phyloP scores from a whole-genome alignment of 2,113 vertebrate species.

The Strigops habroptila region DNA sequence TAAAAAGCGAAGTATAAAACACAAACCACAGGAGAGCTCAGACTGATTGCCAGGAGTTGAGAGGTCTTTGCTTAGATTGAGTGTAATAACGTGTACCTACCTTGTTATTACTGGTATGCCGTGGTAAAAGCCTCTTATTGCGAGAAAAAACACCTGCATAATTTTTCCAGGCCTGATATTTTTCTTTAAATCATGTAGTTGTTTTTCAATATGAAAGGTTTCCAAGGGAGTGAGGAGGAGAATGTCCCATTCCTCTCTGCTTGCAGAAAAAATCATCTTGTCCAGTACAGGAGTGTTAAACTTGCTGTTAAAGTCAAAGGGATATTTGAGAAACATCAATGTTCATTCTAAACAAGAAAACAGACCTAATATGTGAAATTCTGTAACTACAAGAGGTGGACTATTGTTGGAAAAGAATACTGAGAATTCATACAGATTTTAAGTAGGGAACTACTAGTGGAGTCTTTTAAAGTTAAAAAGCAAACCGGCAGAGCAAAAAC shows the following conservation, averaged over 20 bases:
- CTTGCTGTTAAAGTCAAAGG: background rate
- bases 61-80: background rate
- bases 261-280: background rate
- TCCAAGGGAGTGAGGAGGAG: background rate
- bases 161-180: background rate
- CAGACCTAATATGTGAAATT: background rate
- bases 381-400: background rate
- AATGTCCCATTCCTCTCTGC: background rate
- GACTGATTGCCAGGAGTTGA: background rate
- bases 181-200: background rate
- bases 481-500: background rate
- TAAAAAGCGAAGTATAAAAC: background rate
- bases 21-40: background rate
- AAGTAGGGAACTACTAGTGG: background rate
- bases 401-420: background rate
- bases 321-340: background rate
- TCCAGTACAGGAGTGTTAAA: background rate
- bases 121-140: background rate
- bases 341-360: background rate
- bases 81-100: background rate
- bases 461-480: accelerated
- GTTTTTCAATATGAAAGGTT: background rate
- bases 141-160: background rate
- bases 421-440: background rate
- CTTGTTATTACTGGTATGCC: background rate